Evolutionary conservation across 2,888 invertebrate species (phyloP).

Genomic region (Lasioglossum zephyrum): DNA sequence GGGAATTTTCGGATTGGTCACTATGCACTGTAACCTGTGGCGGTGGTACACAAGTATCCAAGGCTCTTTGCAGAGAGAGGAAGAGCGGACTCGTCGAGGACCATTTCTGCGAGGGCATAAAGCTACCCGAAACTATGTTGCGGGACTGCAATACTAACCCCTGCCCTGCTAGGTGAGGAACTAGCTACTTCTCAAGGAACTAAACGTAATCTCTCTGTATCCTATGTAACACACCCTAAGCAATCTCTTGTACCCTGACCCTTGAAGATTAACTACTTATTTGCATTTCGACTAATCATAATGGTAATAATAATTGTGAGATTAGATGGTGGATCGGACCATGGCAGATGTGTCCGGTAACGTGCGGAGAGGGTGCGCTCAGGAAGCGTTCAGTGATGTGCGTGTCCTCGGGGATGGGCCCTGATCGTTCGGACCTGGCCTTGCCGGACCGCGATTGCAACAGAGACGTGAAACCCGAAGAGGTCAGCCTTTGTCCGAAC

Average conservation of each 20-base stretch:
- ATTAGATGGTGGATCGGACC: slow-evolving; percentile 92
- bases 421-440: slow-evolving; percentile 90
- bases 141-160: slow-evolving; percentile 85
- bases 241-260: background rate
- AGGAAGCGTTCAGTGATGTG: slow-evolving; percentile 90
- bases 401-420: slow-evolving; percentile 83
- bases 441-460: slow-evolving; percentile 91
- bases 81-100: slow-evolving; percentile 88
- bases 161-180: slow-evolving; percentile 85
- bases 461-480: slow-evolving; percentile 87
- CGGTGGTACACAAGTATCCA: slow-evolving; percentile 88
- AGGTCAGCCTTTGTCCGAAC: slow-evolving; percentile 88
- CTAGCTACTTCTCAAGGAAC: background rate
- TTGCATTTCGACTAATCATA: background rate
- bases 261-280: background rate
- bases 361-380: slow-evolving; percentile 88
- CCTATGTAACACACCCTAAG: background rate
- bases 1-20: slow-evolving; percentile 93
- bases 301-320: background rate
- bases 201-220: background rate
- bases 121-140: slow-evolving; percentile 82
- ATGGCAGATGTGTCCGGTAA: slow-evolving; percentile 93
- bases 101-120: slow-evolving; percentile 84
- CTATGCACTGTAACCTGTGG: slow-evolving; percentile 92
- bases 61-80: slow-evolving; percentile 87